Evolutionary conservation across 2,888 invertebrate genomes (phyloP).

Genomic region (Patella ulyssiponensis): DNA sequence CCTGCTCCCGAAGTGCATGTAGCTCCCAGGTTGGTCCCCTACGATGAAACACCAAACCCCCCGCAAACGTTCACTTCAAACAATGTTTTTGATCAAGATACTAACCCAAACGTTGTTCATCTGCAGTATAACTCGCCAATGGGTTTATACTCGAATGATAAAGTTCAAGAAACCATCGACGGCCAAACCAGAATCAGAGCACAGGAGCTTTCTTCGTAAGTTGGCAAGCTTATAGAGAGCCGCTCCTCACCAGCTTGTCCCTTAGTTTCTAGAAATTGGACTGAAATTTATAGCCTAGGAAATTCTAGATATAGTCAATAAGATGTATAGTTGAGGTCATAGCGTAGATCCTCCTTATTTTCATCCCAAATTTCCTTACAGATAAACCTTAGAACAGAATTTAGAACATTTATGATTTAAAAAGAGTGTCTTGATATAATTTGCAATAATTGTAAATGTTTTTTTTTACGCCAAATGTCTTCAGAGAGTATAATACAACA

Average conservation of each 20-base stretch:
- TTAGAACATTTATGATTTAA: no score
- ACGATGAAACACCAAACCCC: conserved; percentile 26
- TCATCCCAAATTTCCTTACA: no score
- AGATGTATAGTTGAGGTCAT: neutral
- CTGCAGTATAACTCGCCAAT: conserved; percentile 72
- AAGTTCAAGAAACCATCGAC: conserved; percentile 62
- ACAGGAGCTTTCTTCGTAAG: conserved; percentile 39
- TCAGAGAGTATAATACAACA: no score
- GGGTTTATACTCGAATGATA: conserved; percentile 67
- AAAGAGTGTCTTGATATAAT: no score
- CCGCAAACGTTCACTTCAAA: conserved; percentile 20
- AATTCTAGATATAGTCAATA: neutral
- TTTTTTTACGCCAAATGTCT: no score
- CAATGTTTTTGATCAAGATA: conserved; percentile 21
- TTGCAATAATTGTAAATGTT: no score
- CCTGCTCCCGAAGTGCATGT: conserved; percentile 24
- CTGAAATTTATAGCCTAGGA: no score
- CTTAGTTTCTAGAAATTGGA: no score
- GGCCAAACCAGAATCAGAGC: conserved; percentile 60
- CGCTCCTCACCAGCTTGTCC: neutral
- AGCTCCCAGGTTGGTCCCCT: conserved; percentile 39
- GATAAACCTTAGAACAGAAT: no score
- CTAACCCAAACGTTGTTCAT: conserved; percentile 62
- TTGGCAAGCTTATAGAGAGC: conserved; percentile 25
- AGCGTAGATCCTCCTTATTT: neutral